A percentile compares a stretch with the other conserved stretches of the same genome.
Evolutionary conservation across 2,888 invertebrate genomes (phyloP).

Genomic region (Drosophila mimetica): DNA sequence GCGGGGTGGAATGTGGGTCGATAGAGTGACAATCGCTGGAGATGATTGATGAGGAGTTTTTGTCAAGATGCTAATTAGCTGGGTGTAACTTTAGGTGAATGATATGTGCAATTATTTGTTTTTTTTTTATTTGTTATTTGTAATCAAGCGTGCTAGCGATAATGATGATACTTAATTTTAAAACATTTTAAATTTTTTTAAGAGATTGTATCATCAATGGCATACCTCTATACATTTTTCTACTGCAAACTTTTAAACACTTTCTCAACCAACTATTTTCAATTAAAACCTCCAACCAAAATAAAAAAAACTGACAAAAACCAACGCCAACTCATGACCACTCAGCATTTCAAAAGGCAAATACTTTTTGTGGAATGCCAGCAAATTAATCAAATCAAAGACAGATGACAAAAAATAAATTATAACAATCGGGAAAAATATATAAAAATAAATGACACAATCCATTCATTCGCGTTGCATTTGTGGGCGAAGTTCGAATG

Average conservation of each 20-base stretch:
- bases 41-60: slow-evolving; percentile 35
- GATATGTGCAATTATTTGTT: slow-evolving; percentile 3
- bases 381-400: slow-evolving; percentile 38
- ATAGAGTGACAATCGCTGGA: slow-evolving; percentile 20
- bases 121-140: slow-evolving; percentile 1
- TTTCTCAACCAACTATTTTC: slow-evolving; percentile 26
- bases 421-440: slow-evolving; percentile 34
- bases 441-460: slow-evolving; percentile 45
- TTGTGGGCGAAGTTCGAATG: slow-evolving; percentile 45
- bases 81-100: slow-evolving; percentile 16
- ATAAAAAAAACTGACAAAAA: background rate
- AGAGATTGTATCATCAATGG: no score
- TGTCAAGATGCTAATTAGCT: slow-evolving; percentile 30
- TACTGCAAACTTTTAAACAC: background rate
- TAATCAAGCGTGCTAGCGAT: background rate
- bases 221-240: background rate
- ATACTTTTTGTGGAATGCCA: slow-evolving; percentile 27
- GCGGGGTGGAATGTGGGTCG: slow-evolving; percentile 40
- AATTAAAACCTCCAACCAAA: slow-evolving; percentile 8
- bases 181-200: background rate
- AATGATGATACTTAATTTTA: background rate
- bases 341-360: slow-evolving; percentile 34
- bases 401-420: slow-evolving; percentile 23
- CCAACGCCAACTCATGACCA: slow-evolving; percentile 47
- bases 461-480: slow-evolving; percentile 38